Base-by-base conservation (phyloP, 2,113 vertebrate species). In the Periophthalmus modestus region DNA sequence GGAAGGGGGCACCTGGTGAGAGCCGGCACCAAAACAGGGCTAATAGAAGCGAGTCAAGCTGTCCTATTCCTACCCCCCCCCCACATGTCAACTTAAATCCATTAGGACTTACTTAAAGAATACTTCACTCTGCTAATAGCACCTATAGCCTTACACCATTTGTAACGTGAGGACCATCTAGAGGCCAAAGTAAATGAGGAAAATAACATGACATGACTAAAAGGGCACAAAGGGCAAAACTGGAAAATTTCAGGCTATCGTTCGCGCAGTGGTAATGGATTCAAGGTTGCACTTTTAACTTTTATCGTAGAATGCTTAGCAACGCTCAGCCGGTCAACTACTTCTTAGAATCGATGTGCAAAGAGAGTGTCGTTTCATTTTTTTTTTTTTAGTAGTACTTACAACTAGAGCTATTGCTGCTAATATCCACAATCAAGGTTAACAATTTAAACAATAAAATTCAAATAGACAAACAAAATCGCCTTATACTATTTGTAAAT, bases 1-100 rank as follows among this genome's bases (percentile, higher is more conserved):
- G 28, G 59, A 81, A 89, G 87, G 79, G 87, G 79, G 81, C 68
- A 58, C 78, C 85, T 86, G 79, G 82, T 80, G 83, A 83, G 87
- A 93, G 82, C 79, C 55, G 48, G 59, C 78, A 67, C 76, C 81
- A 89, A 88, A 92, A 91, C 79, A 82, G 83, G 79, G 78, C 83
- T 92, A 91, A 91, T 72, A 91, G 87, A 89, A 83, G 89, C 82
- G 81, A 62, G 74, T 89, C 77, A 85, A 86, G 87, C 89, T 84
- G 79, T 82, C 87, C 77, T 82, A 28, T 21, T 57, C 43, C 19
- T 13, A n/a, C 34, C 14, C 23, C 61, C 62, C n/a, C n/a, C n/a
- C n/a, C n/a, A n/a, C 34, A 43, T 39, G 62, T 39, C 33, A 65
- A 39, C 33, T n/a, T 7, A 34, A 39, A 65, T 65, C 62, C 34